phyloP scores from a whole-genome alignment of 2,888 invertebrate species.

The Pherbina coryleti region DNA sequence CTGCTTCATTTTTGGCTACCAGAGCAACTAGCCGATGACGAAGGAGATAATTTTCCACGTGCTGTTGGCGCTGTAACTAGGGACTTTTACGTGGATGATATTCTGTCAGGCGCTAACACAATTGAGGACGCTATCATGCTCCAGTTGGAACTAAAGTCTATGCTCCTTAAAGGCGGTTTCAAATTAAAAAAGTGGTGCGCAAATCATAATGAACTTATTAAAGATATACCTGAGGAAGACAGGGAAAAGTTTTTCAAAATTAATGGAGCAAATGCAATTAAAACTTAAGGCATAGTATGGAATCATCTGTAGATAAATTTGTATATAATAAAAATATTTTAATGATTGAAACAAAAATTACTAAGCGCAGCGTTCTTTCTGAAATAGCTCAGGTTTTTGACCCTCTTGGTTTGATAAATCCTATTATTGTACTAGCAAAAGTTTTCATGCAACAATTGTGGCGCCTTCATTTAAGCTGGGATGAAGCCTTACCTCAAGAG shows the following conservation, averaged over 20 bases:
- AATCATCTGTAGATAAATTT: slow-evolving; percentile 3
- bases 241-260: slow-evolving; percentile 42
- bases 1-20: neutral
- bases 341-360: neutral
- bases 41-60: neutral
- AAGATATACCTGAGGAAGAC: slow-evolving; percentile 19
- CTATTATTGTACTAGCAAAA: neutral
- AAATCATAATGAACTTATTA: slow-evolving; percentile 32
- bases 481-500: slow-evolving; percentile 21
- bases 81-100: slow-evolving; percentile 6
- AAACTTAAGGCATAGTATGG: slow-evolving; percentile 47
- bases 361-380: neutral
- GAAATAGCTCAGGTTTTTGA: slow-evolving; percentile 21
- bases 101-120: slow-evolving; percentile 41
- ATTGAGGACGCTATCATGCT: slow-evolving; percentile 28
- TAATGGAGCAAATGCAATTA: slow-evolving; percentile 39
- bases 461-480: neutral
- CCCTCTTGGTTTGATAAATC: slow-evolving; percentile 12
- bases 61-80: neutral
- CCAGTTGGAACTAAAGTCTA: neutral
- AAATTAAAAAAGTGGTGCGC: slow-evolving; percentile 34
- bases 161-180: slow-evolving; percentile 24
- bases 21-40: neutral
- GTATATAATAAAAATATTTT: neutral
- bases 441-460: slow-evolving; percentile 7